Evolutionary conservation across 2,888 invertebrate genomes (phyloP), one percentile per base, ranked within the genome.

Genomic region (Xestia c-nigrum): DNA sequence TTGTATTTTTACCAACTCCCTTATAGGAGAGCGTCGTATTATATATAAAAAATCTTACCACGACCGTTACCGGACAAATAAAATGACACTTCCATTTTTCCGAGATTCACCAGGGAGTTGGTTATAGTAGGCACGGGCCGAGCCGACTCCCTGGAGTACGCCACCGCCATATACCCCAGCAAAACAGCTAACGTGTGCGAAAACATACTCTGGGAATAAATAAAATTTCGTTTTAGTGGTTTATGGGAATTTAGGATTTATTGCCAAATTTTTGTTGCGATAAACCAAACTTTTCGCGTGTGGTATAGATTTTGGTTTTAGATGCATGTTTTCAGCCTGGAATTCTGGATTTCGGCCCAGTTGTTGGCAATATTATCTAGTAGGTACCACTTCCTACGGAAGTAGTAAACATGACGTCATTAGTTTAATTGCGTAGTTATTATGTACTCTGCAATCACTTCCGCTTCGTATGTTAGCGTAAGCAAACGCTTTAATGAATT

Each of bases 41-140:
- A 72, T 77, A 6, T 78, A 14, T 64, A 14, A 50, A 57, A 74
- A 78, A 83, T 77, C 88, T 89, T 90, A 95, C 95, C 95, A 85
- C 89, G 89, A n/a, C 88, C 88, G 82, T 93, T 94, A 38, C 92
- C 88, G 78, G 93, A 93, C 73, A 96, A 89, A 86, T 95, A 91
- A 76, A 96, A 93, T 6, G 95, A 91, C 43, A 96, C 91, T 69
- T 96, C 96, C 93, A 96, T 95, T 90, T 95, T 96, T 46, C 96
- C 96, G 38, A 96, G 91, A 81, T 96, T 96, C 55, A 96, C 93
- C 14, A 96, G 88, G 16, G 96, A 96, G 81, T 94, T 93, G 74
- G 93, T 92, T 74, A 96, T 94, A 9, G 92, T 89, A 0, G 96
- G 95, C 59, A 93, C 79, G 1, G 93, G 83, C 73, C 91, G 94